These are phyloP conservation scores for Lagocephalus sceleratus DNA, from an alignment of 2,797 vertebrate species.

Conservation along the genomic window DNA sequence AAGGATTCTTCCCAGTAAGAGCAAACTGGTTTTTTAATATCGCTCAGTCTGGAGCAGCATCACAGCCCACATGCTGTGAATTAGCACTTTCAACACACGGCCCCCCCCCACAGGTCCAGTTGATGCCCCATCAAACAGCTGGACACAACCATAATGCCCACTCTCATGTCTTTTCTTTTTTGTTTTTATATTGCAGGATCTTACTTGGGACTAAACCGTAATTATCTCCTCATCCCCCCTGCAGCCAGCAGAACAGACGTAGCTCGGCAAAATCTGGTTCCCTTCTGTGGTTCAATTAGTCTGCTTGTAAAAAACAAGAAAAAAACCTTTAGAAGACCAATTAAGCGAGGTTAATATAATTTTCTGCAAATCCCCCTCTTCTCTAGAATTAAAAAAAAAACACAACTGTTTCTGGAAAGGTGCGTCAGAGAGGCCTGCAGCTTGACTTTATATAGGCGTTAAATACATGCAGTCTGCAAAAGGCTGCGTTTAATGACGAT, in stretches of 20 bases:
- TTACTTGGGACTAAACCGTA: constrained; percentile 14
- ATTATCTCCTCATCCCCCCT: constrained; percentile 22
- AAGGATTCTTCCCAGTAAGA: too few relatives aligned
- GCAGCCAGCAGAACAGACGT: constrained; percentile 1
- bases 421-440: constrained; percentile 40
- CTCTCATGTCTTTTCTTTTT: constrained; percentile 20
- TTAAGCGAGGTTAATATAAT: constrained; percentile 34
- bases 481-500: constrained; percentile 10
- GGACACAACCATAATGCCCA: constrained; percentile 17
- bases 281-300: constrained; percentile 50
- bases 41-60: neutral
- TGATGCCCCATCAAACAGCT: constrained; percentile 14
- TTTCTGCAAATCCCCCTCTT: constrained; percentile 10
- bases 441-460: constrained; percentile 38
- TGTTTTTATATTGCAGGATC: constrained; percentile 7
- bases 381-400: constrained; percentile 10
- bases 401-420: constrained; percentile 40
- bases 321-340: constrained; percentile 22
- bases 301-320: constrained; percentile 39
- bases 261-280: constrained; percentile 20
- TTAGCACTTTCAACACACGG: neutral
- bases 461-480: constrained; percentile 25
- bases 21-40: too few relatives aligned
- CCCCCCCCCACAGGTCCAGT: constrained; percentile 12
- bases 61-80: neutral